Percentiles rank a stretch among this genome's conserved stretches.
These are phyloP conservation scores for Oscheius sp. DNA, from an alignment of 2,888 invertebrate genomes.

Conservation along the genomic window DNA sequence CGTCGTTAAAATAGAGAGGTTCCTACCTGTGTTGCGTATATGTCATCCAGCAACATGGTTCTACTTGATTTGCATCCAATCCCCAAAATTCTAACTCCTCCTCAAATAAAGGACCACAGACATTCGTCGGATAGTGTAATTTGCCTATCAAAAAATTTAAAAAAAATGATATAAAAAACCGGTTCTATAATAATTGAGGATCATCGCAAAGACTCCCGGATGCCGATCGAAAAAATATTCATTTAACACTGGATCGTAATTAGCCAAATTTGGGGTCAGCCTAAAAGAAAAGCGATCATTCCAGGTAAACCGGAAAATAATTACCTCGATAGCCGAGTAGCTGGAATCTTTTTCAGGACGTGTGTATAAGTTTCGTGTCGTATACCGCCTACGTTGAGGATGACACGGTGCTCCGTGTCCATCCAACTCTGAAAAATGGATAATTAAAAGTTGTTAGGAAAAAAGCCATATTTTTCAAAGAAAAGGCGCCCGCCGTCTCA, in stretches of 20 bases:
- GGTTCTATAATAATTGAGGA: constrained; percentile 86
- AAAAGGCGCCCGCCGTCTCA: too few relatives aligned
- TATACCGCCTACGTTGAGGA: constrained; percentile 91
- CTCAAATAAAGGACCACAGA: constrained; percentile 97
- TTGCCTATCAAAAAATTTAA: constrained; percentile 77
- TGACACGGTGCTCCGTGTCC: constrained; percentile 89
- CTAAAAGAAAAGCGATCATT: constrained; percentile 70
- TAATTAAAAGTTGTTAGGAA: too few relatives aligned
- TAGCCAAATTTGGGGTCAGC: constrained; percentile 91
- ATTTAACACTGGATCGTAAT: constrained; percentile 97
- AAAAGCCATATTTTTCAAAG: too few relatives aligned
- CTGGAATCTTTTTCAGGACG: constrained; percentile 86
- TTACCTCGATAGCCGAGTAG: constrained; percentile 77
- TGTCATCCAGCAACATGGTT: constrained; percentile 99
- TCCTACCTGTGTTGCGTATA: constrained; percentile 80
- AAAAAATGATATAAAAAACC: constrained; percentile 39
- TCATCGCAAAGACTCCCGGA: constrained; percentile 89
- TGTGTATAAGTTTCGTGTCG: constrained; percentile 77
- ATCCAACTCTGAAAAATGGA: constrained; percentile 64
- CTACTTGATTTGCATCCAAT: constrained; percentile 94
- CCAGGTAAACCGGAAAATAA: not conserved
- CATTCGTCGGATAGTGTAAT: constrained; percentile 97
- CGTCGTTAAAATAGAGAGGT: not conserved
- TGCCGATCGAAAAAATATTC: constrained; percentile 98
- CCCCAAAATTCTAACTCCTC: constrained; percentile 97